Evolutionary conservation across 2,113 vertebrate species (phyloP).

Genomic region (Emydocephalus ijimae): DNA sequence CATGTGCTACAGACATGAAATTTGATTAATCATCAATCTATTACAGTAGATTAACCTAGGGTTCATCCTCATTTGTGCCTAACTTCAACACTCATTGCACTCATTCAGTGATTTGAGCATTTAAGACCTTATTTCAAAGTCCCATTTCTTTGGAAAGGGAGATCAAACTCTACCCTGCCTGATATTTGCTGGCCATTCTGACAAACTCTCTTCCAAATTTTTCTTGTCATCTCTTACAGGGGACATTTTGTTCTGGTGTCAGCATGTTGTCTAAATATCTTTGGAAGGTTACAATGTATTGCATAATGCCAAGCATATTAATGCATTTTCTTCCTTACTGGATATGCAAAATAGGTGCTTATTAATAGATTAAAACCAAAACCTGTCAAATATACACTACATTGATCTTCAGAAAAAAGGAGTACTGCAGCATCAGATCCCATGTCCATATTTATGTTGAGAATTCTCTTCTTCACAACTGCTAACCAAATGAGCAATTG

Average conservation of each 20-base stretch:
- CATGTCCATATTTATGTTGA: not conserved
- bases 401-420: not conserved
- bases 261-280: not conserved
- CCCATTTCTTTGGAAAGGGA: not conserved
- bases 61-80: not conserved
- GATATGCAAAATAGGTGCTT: not conserved
- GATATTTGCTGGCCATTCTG: not conserved
- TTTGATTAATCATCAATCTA: not conserved
- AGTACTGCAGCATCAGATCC: not conserved
- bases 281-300: slow-evolving; percentile 6
- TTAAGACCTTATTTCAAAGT: not conserved
- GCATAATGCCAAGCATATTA: not conserved
- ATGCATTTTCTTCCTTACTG: not conserved
- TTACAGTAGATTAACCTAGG: not conserved
- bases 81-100: not conserved
- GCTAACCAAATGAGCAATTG: not conserved
- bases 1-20: not conserved
- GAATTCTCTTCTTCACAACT: not conserved
- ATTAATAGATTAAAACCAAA: not conserved
- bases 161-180: too few species aligned
- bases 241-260: not conserved
- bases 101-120: not conserved
- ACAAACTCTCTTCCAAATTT: not conserved
- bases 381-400: not conserved
- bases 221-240: not conserved